Percentiles rank a stretch among this genome's conserved stretches.
phyloP scores from a whole-genome alignment of 2,888 invertebrate genomes.

The Agrotis exclamationis region DNA sequence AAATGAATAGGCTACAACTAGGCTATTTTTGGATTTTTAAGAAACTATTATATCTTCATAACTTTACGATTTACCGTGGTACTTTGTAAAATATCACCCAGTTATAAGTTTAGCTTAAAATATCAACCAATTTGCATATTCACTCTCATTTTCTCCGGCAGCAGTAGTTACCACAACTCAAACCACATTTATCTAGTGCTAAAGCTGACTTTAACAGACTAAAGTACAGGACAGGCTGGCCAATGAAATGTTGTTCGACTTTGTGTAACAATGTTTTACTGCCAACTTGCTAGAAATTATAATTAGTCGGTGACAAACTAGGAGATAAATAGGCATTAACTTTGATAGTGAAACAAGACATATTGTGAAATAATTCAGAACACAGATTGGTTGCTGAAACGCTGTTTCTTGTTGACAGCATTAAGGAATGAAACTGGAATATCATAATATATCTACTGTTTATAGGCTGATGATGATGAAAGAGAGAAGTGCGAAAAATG shows the following conservation, averaged over 20 bases:
- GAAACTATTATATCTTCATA: background rate
- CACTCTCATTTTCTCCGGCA: constrained; percentile 48
- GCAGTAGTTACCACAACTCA: constrained; percentile 19
- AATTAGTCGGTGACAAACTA: no score
- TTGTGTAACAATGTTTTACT: constrained; percentile 35
- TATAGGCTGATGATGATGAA: no score
- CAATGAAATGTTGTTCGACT: constrained; percentile 13
- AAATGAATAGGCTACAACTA: background rate
- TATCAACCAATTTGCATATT: constrained; percentile 42
- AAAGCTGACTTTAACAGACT: constrained; percentile 13
- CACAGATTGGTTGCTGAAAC: background rate
- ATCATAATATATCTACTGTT: no score
- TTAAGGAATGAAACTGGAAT: background rate
- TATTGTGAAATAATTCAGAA: background rate
- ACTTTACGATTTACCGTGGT: background rate
- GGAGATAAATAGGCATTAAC: constrained; percentile 27
- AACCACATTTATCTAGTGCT: constrained; percentile 37
- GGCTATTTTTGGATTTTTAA: background rate
- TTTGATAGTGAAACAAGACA: constrained; percentile 2
- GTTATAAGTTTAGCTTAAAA: constrained; percentile 7
- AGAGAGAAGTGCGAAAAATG: no score
- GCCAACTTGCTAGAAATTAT: constrained; percentile 28
- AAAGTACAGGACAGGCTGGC: constrained; percentile 21
- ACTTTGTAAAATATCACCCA: background rate
- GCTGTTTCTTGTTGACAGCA: background rate